A percentile compares a stretch with the other conserved stretches of the same genome.
Evolutionary conservation across 2,888 invertebrate species (phyloP).

Genomic region (Hoplodrina blanda): DNA sequence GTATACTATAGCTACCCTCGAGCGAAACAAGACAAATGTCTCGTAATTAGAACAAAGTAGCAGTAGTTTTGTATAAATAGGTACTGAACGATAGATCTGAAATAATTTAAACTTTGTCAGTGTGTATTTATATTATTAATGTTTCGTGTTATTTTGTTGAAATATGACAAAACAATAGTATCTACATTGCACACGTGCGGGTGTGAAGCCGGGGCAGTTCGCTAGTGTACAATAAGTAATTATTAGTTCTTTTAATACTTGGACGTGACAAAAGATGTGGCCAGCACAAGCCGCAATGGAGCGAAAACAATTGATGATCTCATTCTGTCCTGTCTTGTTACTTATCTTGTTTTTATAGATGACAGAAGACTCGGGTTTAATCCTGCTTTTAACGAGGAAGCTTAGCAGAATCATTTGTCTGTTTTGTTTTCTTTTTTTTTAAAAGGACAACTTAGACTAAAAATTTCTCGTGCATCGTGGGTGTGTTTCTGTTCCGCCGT

Average conservation of each 20-base stretch:
- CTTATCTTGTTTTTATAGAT: background rate
- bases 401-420: background rate
- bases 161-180: too few relatives aligned
- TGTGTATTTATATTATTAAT: too few relatives aligned
- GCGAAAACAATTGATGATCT: constrained; percentile 2
- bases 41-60: constrained; percentile 71
- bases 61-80: constrained; percentile 62
- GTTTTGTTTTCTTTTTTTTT: too few relatives aligned
- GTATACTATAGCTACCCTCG: constrained; percentile 91
- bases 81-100: constrained; percentile 52
- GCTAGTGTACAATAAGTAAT: constrained; percentile 24
- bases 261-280: constrained; percentile 10
- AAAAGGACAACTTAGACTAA: too few relatives aligned
- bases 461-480: too few relatives aligned
- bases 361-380: background rate
- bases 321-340: constrained; percentile 2
- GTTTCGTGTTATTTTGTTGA: too few relatives aligned
- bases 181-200: too few relatives aligned
- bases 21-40: constrained; percentile 84
- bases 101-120: constrained; percentile 61
- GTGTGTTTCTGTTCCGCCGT: too few relatives aligned
- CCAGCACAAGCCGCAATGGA: constrained; percentile 11
- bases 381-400: background rate
- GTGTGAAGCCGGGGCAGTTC: too few relatives aligned
- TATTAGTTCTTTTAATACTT: constrained; percentile 36